Evolutionary conservation across 2,888 invertebrate species (phyloP).

Genomic region (Hydropsyche betteni): DNA sequence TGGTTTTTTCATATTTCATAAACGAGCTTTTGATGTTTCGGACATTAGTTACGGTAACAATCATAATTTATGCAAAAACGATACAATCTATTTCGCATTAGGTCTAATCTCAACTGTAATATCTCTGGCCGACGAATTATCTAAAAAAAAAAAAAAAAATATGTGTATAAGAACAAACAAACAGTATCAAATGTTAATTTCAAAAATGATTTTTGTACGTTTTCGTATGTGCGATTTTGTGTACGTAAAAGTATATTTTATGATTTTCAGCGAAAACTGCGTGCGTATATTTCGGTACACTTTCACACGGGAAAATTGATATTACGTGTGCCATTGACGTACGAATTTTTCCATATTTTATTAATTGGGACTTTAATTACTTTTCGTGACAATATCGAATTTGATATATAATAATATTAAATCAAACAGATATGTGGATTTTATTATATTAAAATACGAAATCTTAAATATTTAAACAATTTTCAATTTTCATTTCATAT

Average conservation of each 20-base stretch:
- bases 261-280: slow-evolving; percentile 19
- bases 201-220: slow-evolving; percentile 6
- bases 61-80: slow-evolving; percentile 29
- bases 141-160: slow-evolving; percentile 11
- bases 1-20: slow-evolving; percentile 8
- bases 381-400: too few relatives aligned
- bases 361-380: too few relatives aligned
- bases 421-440: too few relatives aligned
- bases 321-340: slow-evolving; percentile 23
- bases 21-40: slow-evolving; percentile 22
- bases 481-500: too few relatives aligned
- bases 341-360: not conserved
- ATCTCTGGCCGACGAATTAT: slow-evolving; percentile 2
- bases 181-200: slow-evolving; percentile 6
- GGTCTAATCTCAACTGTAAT: slow-evolving; percentile 7
- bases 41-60: slow-evolving; percentile 18
- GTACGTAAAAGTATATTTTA: slow-evolving; percentile 1
- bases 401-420: too few relatives aligned
- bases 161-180: not conserved
- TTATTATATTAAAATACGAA: too few relatives aligned
- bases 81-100: slow-evolving; percentile 24
- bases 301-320: slow-evolving; percentile 24
- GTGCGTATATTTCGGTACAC: slow-evolving; percentile 7
- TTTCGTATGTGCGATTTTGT: not conserved
- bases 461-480: too few relatives aligned